Evolutionary conservation across 2,113 vertebrate species (phyloP).

Genomic region (Pituophis catenifer): DNA sequence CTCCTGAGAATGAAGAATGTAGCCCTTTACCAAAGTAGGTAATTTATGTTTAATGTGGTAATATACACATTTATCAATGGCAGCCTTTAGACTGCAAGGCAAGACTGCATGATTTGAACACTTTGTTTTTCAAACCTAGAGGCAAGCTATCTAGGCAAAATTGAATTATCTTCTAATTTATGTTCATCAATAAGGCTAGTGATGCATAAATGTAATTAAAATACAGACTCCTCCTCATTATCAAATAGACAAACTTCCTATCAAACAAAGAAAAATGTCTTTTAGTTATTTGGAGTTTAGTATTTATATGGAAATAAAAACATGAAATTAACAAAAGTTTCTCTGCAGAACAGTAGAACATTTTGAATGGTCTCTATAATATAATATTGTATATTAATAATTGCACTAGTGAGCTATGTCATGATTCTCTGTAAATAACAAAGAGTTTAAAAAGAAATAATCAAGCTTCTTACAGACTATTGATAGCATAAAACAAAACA

Average conservation of each 20-base stretch:
- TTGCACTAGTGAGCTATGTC: background rate
- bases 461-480: background rate
- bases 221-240: constrained; percentile 25
- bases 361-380: background rate
- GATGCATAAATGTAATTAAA: constrained; percentile 44
- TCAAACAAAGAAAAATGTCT: background rate
- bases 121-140: constrained; percentile 30
- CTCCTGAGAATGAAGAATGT: background rate
- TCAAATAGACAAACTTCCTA: constrained; percentile 22
- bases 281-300: background rate
- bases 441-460: background rate
- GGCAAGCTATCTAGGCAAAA: constrained; percentile 27
- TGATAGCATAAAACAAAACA: background rate
- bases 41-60: constrained; percentile 26
- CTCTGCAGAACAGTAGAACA: background rate
- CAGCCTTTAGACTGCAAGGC: background rate
- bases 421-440: background rate
- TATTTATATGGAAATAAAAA: background rate
- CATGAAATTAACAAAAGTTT: background rate
- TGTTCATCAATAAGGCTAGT: constrained; percentile 29
- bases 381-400: background rate
- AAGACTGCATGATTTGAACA: background rate
- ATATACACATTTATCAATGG: constrained; percentile 8
- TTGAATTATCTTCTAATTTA: constrained; percentile 49
- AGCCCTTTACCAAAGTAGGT: constrained; percentile 23